Evolutionary conservation across 2,797 vertebrate species (phyloP).

Genomic region (Hypotaenidia okinawae): DNA sequence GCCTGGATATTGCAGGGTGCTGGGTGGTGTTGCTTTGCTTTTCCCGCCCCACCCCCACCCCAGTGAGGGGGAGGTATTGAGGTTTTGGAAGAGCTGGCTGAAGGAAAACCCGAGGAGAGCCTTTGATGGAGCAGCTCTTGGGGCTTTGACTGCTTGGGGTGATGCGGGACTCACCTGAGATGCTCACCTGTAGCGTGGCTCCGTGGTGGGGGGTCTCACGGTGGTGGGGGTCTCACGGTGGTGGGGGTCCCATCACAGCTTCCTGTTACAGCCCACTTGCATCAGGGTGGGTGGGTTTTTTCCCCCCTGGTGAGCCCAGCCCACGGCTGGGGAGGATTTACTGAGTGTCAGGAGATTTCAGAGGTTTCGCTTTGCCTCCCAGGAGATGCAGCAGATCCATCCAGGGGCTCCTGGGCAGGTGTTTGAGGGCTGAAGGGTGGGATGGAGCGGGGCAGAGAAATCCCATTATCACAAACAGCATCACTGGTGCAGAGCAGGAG

Average conservation of each 20-base stretch:
- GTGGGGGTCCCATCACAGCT: background rate
- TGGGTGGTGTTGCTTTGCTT: background rate
- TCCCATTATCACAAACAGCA: background rate
- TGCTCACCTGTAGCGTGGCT: background rate
- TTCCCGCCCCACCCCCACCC: too few species aligned
- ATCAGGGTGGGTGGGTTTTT: background rate
- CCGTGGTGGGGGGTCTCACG: too few species aligned
- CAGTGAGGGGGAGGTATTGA: background rate
- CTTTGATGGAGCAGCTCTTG: background rate
- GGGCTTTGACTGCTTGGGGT: background rate
- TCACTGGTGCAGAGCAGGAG: rapidly evolving
- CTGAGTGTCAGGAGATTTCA: background rate
- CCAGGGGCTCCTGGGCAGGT: rapidly evolving
- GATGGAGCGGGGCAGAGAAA: background rate
- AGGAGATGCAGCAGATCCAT: rapidly evolving
- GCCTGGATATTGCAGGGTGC: background rate
- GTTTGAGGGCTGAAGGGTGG: background rate
- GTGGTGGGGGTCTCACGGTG: too few species aligned
- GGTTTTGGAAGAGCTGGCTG: background rate
- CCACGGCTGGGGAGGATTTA: background rate
- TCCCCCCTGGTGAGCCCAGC: rapidly evolving
- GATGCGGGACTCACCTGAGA: background rate
- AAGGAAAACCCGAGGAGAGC: background rate
- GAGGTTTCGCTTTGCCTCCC: background rate
- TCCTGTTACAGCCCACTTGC: too few species aligned